Base-by-base conservation (phyloP, 1,140 invertebrate genomes). In the Thrips palmi region DNA sequence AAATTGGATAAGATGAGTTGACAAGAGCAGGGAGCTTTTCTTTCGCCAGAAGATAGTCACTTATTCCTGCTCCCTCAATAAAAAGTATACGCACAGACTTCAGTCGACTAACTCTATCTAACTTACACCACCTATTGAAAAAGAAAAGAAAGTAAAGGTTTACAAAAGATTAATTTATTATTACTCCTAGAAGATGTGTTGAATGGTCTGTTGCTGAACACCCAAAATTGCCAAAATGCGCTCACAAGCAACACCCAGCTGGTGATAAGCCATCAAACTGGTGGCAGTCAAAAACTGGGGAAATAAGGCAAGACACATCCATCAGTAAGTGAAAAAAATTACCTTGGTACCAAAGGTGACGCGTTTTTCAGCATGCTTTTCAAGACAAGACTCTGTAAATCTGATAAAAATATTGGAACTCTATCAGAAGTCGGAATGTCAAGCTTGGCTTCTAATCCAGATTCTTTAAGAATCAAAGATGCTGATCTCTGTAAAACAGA, bases 91-190 rank as follows among this genome's bases (percentile, higher is more conserved):
- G 65, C 12, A 75, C 75, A 49, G 78, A 73, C 12, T 62, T 56
- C 11, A 89, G 59, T 48, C 64, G 70, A 34, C 65, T 68, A 44
- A 66, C 69, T 55, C 80, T 81, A 33, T 85, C 71, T 11, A 88
- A 54, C 12, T 62, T 56, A 62, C 83, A 88, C 86, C 86, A 92
- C 45, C 83, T 66, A n/a, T n/a, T n/a, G 44, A 18, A 52, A 43
- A 37, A 40, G 24, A 28, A 40, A 45, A 23, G 18, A 43, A 33
- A 17, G 22, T 15, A 28, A 19, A 24, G 15, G 40, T 18, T 32
- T 20, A 39, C 28, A 30, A 37, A 36, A 12, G 36, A 30, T 19
- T 30, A 20, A 25, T 14, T 23, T 15, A 22, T 14, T 22, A 35
- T 27, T 41, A 21, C 7, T 33, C 8, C n/a, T 12, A 5, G 18